These are phyloP conservation scores for Otocyon megalotis DNA, from an alignment of 2,113 vertebrate genomes.

Conservation along the genomic window DNA sequence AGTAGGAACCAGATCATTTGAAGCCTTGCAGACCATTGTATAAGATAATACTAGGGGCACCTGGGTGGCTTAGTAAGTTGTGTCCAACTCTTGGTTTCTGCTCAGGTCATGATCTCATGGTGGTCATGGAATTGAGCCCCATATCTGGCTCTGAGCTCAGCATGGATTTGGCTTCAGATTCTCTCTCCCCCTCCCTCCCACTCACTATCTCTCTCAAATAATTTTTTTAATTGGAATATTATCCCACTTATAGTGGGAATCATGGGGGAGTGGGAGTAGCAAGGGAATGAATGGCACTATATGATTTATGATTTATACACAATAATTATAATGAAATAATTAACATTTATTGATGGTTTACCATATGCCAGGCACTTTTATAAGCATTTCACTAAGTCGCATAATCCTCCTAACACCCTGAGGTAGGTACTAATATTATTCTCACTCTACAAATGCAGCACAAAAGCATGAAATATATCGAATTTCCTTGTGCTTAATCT, in stretches of 20 bases:
- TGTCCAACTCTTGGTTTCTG: too few relatives aligned
- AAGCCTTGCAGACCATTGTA: background rate
- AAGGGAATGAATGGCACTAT: background rate
- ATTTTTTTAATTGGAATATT: background rate
- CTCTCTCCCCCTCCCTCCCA: too few relatives aligned
- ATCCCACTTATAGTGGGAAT: background rate
- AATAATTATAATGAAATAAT: slow-evolving; percentile 51
- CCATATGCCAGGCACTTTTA: slow-evolving; percentile 28
- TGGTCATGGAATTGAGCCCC: too few relatives aligned
- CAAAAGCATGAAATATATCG: slow-evolving; percentile 42
- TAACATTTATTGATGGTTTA: slow-evolving; percentile 21
- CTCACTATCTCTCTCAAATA: too few relatives aligned
- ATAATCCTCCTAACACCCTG: slow-evolving; percentile 2
- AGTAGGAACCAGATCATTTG: background rate
- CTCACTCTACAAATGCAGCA: slow-evolving; percentile 1
- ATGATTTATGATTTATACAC: background rate
- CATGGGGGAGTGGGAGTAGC: background rate
- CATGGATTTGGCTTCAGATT: too few relatives aligned
- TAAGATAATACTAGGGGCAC: background rate
- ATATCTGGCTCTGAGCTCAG: too few relatives aligned
- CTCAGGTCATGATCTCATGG: too few relatives aligned
- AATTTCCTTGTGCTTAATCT: slow-evolving; percentile 21
- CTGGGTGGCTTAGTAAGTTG: too few relatives aligned
- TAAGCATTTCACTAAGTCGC: slow-evolving; percentile 34
- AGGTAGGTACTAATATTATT: slow-evolving; percentile 13